Evolutionary conservation across 2,888 invertebrate species (phyloP), one percentile per base, ranked within the genome.

Genomic region (Caenorhabditis sp.): DNA sequence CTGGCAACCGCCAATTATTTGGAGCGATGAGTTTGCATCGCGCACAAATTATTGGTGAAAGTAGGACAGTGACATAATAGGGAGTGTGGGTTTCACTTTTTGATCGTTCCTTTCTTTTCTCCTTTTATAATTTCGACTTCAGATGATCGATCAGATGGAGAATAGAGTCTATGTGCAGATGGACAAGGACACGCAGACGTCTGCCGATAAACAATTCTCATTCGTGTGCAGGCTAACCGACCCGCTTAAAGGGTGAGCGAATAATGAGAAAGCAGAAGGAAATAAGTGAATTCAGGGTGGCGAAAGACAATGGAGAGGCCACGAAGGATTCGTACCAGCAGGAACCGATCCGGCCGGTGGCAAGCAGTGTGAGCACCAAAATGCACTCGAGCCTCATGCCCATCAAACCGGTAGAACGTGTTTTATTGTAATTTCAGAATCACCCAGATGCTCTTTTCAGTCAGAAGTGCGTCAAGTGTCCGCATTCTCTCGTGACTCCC

Each of bases 101-200:
- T 71, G 15, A 15, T 17, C 37, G 27, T 22, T 20, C 11, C 37
- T 58, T 26, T 27, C 11, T 9, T 46, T 56, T 58, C 39, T 30
- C 24, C 13, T 15, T 20, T 56, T 26, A 50, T 43, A 32, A 48
- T 41, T 30, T 37, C n/a, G n/a, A 37, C 59, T 85, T 52, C 80
- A 88, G 88, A 76, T 86, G 22, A 81, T 88, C 22, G 85, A 87
- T 65, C 81, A 83, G 39, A 86, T 88, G 78, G 88, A 87, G 55
- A 88, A 88, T 71, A 80, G 87, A 46, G 85, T 88, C 7, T 88
- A 88, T 78, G 88, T 88, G 30, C 88, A 88, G 75, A 88, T 86
- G 84, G 88, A 88, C 76, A 87, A 87, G 68, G 83, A 85, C 55
- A 86, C 87, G 11, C 88, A 88, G 48, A 87, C 86, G 6, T 76